These are phyloP conservation scores for Otus sunia DNA, from an alignment of 2,113 vertebrate species.

Conservation along the genomic window DNA sequence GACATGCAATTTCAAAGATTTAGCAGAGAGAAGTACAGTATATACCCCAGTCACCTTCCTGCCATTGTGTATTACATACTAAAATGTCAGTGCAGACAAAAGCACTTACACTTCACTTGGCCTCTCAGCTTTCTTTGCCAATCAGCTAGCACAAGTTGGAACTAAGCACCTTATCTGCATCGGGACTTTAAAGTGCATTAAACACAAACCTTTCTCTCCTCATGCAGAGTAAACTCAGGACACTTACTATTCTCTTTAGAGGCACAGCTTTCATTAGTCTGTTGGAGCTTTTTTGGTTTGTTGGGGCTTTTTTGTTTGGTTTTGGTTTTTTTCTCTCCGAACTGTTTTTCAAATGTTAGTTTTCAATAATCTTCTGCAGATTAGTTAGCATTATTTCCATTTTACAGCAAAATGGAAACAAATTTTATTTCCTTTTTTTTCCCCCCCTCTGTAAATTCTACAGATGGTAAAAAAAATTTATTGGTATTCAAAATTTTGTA, in stretches of 20 bases:
- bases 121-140: neutral
- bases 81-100: neutral
- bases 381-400: neutral
- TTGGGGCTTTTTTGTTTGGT: neutral
- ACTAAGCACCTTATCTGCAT: neutral
- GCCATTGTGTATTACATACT: neutral
- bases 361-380: neutral
- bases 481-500: neutral
- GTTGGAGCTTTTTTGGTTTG: rapidly evolving
- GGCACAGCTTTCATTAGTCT: neutral
- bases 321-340: neutral
- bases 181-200: neutral
- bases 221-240: neutral
- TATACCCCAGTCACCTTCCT: neutral
- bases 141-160: neutral
- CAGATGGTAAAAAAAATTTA: neutral
- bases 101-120: neutral
- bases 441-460: neutral
- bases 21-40: neutral
- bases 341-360: neutral
- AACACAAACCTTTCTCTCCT: neutral
- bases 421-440: neutral
- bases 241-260: neutral
- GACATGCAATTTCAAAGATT: neutral
- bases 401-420: neutral